Conservation (phyloP, 2,888 invertebrate genomes). For the Gibbula magus region DNA sequence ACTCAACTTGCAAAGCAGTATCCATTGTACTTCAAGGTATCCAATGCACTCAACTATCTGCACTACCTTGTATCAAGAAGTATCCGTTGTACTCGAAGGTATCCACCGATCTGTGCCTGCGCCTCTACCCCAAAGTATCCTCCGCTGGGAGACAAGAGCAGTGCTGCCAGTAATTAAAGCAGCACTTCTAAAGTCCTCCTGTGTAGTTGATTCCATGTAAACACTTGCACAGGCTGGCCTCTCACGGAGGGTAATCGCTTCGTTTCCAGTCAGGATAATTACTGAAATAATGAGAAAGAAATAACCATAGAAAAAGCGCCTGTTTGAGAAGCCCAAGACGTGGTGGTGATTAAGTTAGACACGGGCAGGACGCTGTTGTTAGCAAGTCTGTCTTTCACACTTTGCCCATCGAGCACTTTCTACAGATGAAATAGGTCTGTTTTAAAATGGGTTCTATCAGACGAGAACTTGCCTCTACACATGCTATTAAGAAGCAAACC, state of each 20-base stretch:
- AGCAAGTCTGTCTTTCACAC: background rate
- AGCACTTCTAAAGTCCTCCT: background rate
- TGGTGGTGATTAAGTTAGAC: background rate
- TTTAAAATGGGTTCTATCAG: background rate
- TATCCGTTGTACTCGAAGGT: no score
- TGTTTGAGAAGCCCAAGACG: background rate
- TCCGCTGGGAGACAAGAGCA: no score
- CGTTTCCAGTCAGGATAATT: slow-evolving; percentile 1
- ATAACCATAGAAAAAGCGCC: background rate
- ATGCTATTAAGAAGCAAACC: no score
- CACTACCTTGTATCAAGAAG: no score
- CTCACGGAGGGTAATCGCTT: background rate
- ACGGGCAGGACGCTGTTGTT: background rate
- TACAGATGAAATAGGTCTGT: slow-evolving; percentile 2
- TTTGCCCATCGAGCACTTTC: background rate
- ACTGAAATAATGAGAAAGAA: slow-evolving; percentile 9
- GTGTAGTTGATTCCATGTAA: background rate
- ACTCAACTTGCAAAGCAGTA: no score
- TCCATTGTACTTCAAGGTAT: no score
- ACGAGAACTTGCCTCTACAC: background rate
- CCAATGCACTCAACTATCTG: no score
- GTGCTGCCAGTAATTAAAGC: no score
- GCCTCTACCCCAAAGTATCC: no score
- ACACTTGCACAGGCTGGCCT: slow-evolving; percentile 2
- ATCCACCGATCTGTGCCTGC: no score